These are phyloP conservation scores for Rhyacophila brunnea DNA, from an alignment of 1,140 invertebrate genomes.

Conservation along the genomic window DNA sequence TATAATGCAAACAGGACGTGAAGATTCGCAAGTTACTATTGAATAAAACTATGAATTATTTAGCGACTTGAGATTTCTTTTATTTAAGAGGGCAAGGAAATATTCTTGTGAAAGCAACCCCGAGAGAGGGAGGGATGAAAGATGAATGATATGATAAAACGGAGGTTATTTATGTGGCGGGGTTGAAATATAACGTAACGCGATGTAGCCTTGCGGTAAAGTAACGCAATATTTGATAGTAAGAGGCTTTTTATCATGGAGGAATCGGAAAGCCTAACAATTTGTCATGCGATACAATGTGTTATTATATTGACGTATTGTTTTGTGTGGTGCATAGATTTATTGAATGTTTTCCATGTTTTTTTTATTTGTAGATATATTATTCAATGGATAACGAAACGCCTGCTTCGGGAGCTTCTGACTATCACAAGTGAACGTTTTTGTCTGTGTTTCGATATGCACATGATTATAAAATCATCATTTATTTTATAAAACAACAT, in stretches of 20 bases:
- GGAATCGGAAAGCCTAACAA: slow-evolving; percentile 11
- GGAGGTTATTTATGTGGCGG: slow-evolving; percentile 16
- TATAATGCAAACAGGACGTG: no score
- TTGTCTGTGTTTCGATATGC: no score
- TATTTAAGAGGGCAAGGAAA: slow-evolving; percentile 9
- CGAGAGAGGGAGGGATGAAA: slow-evolving; percentile 6
- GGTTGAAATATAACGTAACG: slow-evolving; percentile 1
- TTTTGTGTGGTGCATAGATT: background rate
- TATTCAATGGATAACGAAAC: no score
- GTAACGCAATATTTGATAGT: background rate
- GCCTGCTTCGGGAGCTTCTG: no score
- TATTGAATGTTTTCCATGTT: background rate
- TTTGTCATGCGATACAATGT: slow-evolving; percentile 9
- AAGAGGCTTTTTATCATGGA: slow-evolving; percentile 19
- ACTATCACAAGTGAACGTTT: no score
- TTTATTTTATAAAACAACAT: no score
- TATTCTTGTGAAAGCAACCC: background rate
- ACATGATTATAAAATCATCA: no score
- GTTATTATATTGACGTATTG: slow-evolving; percentile 20
- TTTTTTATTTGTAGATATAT: no score
- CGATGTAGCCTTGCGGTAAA: background rate
- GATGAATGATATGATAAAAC: slow-evolving; percentile 20
- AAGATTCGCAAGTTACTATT: no score
- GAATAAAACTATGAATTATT: no score
- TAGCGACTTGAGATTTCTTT: background rate